Conservation (phyloP, 1,140 invertebrate species). For the Paraescarpia echinospica region DNA sequence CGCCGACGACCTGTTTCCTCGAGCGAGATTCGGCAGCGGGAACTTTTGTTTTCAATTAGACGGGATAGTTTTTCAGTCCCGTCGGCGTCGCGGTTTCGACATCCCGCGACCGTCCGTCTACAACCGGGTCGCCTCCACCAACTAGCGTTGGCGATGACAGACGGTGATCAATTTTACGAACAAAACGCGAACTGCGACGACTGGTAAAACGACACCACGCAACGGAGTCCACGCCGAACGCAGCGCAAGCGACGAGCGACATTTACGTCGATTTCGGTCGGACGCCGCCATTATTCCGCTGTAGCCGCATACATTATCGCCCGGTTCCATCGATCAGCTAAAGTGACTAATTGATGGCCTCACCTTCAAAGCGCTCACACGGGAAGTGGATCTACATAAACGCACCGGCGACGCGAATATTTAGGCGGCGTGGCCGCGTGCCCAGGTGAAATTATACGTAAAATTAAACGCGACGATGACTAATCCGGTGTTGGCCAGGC, state of each 20-base stretch:
- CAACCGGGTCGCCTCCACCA: not conserved
- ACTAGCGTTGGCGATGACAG: not conserved
- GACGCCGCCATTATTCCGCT: not conserved
- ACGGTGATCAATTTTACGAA: not conserved
- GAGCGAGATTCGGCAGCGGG: not conserved
- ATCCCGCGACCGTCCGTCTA: not conserved
- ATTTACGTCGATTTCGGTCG: not conserved
- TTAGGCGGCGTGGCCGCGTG: not conserved
- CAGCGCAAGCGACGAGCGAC: not conserved
- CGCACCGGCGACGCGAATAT: not conserved
- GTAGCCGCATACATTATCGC: not conserved
- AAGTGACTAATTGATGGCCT: not conserved
- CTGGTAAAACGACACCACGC: not conserved
- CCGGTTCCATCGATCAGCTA: not conserved
- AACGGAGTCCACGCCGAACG: not conserved
- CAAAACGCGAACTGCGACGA: not conserved
- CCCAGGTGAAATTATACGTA: constrained; percentile 5
- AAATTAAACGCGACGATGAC: not conserved
- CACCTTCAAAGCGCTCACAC: not conserved
- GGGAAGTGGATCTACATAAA: constrained; percentile 5
- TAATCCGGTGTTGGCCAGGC: not conserved
- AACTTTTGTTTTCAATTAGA: not conserved
- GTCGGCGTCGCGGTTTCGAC: not conserved
- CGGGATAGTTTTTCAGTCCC: not conserved
- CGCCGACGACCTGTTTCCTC: not conserved